These are phyloP conservation scores for Blastobasis lacticolella DNA, from an alignment of 2,888 invertebrate species.

Conservation along the genomic window DNA sequence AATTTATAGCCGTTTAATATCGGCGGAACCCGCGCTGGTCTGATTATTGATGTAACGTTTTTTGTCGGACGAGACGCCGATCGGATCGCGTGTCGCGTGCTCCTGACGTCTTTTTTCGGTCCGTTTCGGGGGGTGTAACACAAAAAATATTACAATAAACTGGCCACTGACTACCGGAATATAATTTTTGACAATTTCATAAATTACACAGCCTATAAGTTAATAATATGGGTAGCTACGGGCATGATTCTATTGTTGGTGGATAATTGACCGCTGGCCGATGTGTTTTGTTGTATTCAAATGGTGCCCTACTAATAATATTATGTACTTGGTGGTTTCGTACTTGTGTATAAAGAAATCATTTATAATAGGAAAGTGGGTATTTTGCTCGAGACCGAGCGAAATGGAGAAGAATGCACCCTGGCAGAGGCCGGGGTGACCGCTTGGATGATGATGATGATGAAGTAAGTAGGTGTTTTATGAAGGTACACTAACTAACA, in stretches of 20 bases:
- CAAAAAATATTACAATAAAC: constrained; percentile 56
- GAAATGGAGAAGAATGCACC: too few relatives aligned
- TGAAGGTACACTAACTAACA: too few relatives aligned
- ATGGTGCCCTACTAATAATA: too few relatives aligned
- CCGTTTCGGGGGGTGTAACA: constrained; percentile 51
- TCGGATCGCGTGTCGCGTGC: constrained; percentile 71
- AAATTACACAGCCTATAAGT: constrained; percentile 64
- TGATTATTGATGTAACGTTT: constrained; percentile 61
- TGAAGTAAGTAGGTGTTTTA: too few relatives aligned
- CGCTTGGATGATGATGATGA: too few relatives aligned
- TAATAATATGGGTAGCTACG: constrained; percentile 48
- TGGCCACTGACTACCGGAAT: constrained; percentile 70
- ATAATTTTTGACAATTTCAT: constrained; percentile 71
- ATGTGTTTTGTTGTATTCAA: neutral
- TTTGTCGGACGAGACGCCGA: constrained; percentile 40
- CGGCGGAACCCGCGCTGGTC: constrained; percentile 54
- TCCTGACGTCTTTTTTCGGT: constrained; percentile 49
- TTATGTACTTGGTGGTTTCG: too few relatives aligned
- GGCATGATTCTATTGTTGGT: constrained; percentile 31
- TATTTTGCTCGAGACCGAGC: too few relatives aligned
- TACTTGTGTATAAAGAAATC: too few relatives aligned
- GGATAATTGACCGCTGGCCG: constrained; percentile 6
- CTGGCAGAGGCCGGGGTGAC: too few relatives aligned
- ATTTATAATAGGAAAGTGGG: too few relatives aligned
- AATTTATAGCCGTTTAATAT: constrained; percentile 72